Percentiles rank a stretch among this genome's conserved stretches.
Evolutionary conservation across 2,888 invertebrate species (phyloP).

Genomic region (Amphimallon solstitiale): DNA sequence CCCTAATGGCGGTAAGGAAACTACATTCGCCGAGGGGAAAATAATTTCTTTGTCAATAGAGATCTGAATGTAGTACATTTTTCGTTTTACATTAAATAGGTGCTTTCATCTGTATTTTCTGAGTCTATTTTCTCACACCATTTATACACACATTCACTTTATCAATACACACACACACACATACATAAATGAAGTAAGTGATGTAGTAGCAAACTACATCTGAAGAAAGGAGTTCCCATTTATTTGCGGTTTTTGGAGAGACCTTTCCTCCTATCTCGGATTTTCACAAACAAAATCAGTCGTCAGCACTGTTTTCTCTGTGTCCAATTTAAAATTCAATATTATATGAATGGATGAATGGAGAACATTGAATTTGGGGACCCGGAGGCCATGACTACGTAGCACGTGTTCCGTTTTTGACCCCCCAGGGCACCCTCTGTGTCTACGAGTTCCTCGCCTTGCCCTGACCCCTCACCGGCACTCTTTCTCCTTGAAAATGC

Average conservation of each 20-base stretch:
- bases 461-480: neutral
- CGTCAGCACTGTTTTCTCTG: constrained; percentile 21
- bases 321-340: constrained; percentile 36
- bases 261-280: neutral
- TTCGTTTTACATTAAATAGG: no score
- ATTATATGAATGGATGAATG: constrained; percentile 24
- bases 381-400: neutral
- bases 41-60: no score
- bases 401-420: constrained; percentile 8
- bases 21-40: no score
- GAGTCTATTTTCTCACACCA: no score
- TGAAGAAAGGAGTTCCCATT: neutral
- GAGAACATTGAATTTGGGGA: neutral
- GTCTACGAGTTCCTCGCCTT: no score
- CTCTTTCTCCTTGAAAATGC: neutral
- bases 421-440: constrained; percentile 1
- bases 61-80: no score
- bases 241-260: constrained; percentile 8
- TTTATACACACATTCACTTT: neutral
- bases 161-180: neutral
- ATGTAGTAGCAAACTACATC: constrained; percentile 3
- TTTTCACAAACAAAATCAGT: neutral
- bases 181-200: neutral
- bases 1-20: no score
- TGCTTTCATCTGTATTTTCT: no score